phyloP scores from a whole-genome alignment of 2,113 vertebrate species.

The Carlito syrichta region DNA sequence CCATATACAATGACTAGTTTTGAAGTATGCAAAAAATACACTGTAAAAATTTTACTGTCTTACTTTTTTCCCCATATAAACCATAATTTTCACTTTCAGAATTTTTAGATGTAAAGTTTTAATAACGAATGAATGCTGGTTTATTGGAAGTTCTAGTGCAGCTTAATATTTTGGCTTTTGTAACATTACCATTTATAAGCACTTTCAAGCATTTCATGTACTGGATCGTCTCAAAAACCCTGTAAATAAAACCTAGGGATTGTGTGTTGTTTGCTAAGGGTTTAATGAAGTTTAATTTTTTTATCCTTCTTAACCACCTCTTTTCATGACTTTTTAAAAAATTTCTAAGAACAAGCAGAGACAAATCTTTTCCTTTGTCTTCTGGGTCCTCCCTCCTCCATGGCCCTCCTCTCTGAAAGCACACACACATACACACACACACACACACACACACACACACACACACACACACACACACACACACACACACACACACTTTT shows the following conservation, averaged over 20 bases:
- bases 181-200: background rate
- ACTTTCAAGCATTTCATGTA: background rate
- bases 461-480: background rate
- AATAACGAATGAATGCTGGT: background rate
- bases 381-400: background rate
- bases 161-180: conserved; percentile 15
- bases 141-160: background rate
- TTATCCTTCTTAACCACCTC: conserved; percentile 12
- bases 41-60: conserved; percentile 24
- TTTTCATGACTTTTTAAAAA: background rate
- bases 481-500: background rate
- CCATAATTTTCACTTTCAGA: conserved; percentile 2
- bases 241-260: conserved; percentile 19
- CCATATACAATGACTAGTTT: background rate
- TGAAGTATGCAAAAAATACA: background rate
- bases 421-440: background rate
- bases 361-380: conserved; percentile 46
- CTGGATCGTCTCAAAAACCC: background rate
- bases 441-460: background rate
- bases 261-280: background rate
- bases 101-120: conserved; percentile 36
- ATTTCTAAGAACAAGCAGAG: conserved; percentile 29
- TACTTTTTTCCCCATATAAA: conserved; percentile 27
- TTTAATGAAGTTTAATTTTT: conserved; percentile 26
- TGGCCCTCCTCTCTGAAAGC: background rate